phyloP scores from a whole-genome alignment of 2,797 vertebrate species.

The Rhinatrema bivittatum region DNA sequence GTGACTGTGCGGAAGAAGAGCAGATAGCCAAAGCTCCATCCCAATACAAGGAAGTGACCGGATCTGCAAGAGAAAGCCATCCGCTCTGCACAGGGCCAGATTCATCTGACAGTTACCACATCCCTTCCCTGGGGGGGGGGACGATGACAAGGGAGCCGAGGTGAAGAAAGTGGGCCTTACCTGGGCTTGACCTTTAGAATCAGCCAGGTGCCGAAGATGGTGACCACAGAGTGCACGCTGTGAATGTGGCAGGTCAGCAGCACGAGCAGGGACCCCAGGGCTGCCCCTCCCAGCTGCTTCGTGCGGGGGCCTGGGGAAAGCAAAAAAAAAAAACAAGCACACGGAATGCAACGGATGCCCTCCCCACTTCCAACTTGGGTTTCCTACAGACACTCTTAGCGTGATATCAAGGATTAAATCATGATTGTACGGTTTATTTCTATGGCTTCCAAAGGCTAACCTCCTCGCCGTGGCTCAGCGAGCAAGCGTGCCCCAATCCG shows the following conservation, averaged over 20 bases:
- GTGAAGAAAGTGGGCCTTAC: slow-evolving; percentile 46
- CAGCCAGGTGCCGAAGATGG: slow-evolving; percentile 78
- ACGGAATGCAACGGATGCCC: neutral
- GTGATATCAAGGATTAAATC: too few species aligned
- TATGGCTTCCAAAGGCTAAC: too few species aligned
- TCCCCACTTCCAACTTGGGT: neutral
- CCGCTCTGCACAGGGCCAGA: too few species aligned
- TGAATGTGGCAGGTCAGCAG: slow-evolving; percentile 74
- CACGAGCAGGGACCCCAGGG: slow-evolving; percentile 65
- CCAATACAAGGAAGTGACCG: slow-evolving; percentile 67
- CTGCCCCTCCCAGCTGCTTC: slow-evolving; percentile 68
- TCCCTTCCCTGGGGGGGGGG: too few species aligned
- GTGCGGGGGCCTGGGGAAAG: slow-evolving; percentile 58
- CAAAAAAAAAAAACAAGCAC: neutral
- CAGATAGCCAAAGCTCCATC: slow-evolving; percentile 85
- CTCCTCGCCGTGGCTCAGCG: too few species aligned
- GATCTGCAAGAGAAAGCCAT: slow-evolving; percentile 44
- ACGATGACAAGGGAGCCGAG: too few species aligned
- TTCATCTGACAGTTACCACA: too few species aligned
- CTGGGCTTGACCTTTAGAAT: slow-evolving; percentile 72
- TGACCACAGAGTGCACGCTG: slow-evolving; percentile 74
- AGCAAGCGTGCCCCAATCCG: too few species aligned
- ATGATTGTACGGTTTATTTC: too few species aligned
- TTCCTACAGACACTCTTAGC: too few species aligned
- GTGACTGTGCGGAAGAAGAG: slow-evolving; percentile 75